A percentile compares a stretch with the other conserved stretches of the same genome.
Conservation (phyloP, 2,113 vertebrate species). For the Paramisgurnus dabryanus region DNA sequence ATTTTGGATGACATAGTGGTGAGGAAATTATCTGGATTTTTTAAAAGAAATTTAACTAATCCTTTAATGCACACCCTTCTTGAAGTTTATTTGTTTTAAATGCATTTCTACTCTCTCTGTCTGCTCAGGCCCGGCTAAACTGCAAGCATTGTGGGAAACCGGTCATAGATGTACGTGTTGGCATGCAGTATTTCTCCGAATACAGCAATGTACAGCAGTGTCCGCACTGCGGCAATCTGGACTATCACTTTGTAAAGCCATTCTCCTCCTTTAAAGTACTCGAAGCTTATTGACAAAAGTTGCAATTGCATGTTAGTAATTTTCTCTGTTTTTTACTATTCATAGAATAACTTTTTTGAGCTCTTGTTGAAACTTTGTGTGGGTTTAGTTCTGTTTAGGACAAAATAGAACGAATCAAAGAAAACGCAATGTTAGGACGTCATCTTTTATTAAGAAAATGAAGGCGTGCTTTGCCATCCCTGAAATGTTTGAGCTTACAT, state of each 20-base stretch:
- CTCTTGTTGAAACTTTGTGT: slow-evolving; percentile 74
- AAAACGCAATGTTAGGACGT: neutral
- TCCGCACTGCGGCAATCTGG: slow-evolving; percentile 98
- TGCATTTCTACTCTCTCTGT: neutral
- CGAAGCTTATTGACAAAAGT: slow-evolving; percentile 99
- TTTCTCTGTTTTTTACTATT: slow-evolving; percentile 70
- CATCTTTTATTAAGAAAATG: neutral
- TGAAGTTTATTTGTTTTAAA: no score
- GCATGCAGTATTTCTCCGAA: slow-evolving; percentile 99
- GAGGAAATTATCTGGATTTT: no score
- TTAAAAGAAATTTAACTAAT: no score
- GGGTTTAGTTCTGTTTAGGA: slow-evolving; percentile 77
- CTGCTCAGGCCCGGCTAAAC: slow-evolving; percentile 91
- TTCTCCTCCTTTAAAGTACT: slow-evolving; percentile 99
- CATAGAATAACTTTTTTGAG: slow-evolving; percentile 82
- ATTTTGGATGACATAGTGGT: no score
- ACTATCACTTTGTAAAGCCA: slow-evolving; percentile 99
- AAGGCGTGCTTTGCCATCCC: slow-evolving; percentile 48
- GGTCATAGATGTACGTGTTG: slow-evolving; percentile 94
- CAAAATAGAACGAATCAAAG: slow-evolving; percentile 41
- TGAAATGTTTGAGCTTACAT: slow-evolving; percentile 60
- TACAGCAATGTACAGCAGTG: slow-evolving; percentile 99
- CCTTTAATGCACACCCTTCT: no score
- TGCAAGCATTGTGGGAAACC: slow-evolving; percentile 99
- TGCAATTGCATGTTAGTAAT: slow-evolving; percentile 86